A percentile compares a stretch with the other conserved stretches of the same genome.
Evolutionary conservation across 2,113 vertebrate species (phyloP).

Genomic region (Dipodomys merriami): DNA sequence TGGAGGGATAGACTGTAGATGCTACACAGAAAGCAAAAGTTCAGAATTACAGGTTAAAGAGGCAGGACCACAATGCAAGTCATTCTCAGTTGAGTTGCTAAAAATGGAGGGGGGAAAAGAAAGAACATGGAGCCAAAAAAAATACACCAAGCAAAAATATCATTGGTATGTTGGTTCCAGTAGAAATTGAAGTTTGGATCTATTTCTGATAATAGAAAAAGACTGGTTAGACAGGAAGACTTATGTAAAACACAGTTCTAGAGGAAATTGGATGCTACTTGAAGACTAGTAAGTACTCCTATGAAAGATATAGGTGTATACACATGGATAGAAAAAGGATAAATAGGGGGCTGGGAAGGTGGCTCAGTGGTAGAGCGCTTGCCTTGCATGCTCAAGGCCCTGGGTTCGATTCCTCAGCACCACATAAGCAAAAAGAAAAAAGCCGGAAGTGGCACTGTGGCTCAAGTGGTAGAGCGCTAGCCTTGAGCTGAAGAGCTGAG

Average conservation of each 20-base stretch:
- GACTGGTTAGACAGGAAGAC: neutral
- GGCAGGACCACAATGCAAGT: neutral
- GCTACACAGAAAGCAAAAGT: neutral
- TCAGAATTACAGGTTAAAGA: neutral
- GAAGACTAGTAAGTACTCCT: neutral
- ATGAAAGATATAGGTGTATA: neutral
- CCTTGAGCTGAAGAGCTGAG: too few species aligned
- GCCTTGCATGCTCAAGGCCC: too few species aligned
- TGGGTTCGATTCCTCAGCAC: too few species aligned
- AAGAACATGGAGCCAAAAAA: neutral
- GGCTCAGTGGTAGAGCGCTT: too few species aligned
- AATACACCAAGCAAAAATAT: neutral
- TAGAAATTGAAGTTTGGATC: neutral
- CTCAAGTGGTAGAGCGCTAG: too few species aligned
- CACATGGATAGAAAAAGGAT: too few species aligned
- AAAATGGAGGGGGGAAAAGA: neutral
- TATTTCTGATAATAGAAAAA: neutral
- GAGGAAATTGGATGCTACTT: slow-evolving; percentile 34
- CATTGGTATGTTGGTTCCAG: neutral
- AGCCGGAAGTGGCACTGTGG: too few species aligned
- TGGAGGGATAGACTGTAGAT: neutral
- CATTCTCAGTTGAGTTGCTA: neutral
- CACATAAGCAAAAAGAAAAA: too few species aligned
- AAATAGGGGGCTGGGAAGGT: too few species aligned
- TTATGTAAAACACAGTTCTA: neutral